Conservation (phyloP, 2,797 vertebrate species). For the Onychomys arenicola region DNA sequence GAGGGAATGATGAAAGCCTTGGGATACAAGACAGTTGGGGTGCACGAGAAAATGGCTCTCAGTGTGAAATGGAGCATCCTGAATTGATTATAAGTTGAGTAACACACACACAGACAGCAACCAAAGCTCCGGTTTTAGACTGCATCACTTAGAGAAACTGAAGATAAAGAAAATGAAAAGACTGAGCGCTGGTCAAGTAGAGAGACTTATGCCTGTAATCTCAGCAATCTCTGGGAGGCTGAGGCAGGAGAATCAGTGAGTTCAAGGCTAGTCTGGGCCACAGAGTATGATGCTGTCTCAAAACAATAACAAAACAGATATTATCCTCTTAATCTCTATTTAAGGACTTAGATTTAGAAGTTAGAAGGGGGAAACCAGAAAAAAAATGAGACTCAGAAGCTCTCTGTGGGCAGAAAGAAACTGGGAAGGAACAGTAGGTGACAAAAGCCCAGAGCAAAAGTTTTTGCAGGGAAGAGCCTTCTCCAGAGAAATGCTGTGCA, state of each 20-base stretch:
- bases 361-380: constrained; percentile 2
- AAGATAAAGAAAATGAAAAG: neutral
- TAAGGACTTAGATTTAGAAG: neutral
- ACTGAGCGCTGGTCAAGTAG: neutral
- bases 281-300: neutral
- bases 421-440: accelerated
- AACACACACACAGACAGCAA: neutral
- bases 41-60: neutral
- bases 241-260: neutral
- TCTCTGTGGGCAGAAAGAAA: neutral
- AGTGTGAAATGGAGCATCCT: neutral
- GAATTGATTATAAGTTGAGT: neutral
- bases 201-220: neutral
- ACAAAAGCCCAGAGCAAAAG: neutral
- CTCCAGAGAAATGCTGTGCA: neutral
- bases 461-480: neutral
- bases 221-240: neutral
- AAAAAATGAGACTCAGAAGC: neutral
- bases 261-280: neutral
- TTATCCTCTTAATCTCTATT: neutral
- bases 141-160: neutral
- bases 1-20: neutral
- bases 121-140: neutral
- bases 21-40: neutral
- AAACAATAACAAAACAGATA: neutral